These are phyloP conservation scores for Lacanobia wlatinum DNA, from an alignment of 2,888 invertebrate genomes.

Conservation along the genomic window DNA sequence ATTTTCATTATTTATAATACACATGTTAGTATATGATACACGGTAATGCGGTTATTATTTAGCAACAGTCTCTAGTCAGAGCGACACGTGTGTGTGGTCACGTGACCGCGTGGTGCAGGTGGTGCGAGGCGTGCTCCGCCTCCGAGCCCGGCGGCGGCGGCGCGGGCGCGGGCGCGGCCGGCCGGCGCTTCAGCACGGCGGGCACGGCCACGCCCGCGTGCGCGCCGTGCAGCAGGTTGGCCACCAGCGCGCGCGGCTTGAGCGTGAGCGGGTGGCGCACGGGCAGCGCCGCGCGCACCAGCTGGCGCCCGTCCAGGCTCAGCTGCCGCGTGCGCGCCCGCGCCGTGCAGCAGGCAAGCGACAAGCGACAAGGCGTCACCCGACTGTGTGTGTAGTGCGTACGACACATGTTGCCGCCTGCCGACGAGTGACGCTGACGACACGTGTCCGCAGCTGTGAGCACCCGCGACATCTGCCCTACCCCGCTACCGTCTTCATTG, in stretches of 20 bases:
- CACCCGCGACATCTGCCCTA: too few relatives aligned
- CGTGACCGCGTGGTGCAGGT: slow-evolving; percentile 85
- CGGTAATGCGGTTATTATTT: slow-evolving; percentile 66
- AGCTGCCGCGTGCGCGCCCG: slow-evolving; percentile 75
- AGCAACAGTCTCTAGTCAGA: too few relatives aligned
- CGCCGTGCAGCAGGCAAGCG: too few relatives aligned
- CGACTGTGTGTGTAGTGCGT: too few relatives aligned
- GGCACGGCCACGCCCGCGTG: slow-evolving; percentile 59
- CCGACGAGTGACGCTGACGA: too few relatives aligned
- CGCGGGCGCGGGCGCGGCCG: slow-evolving; percentile 42
- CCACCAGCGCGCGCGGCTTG: slow-evolving; percentile 78
- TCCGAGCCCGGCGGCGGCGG: slow-evolving; percentile 62
- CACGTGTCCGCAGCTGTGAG: too few relatives aligned
- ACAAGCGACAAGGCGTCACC: too few relatives aligned
- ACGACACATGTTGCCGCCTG: too few relatives aligned
- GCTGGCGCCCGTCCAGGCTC: slow-evolving; percentile 79
- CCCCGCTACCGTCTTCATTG: too few relatives aligned
- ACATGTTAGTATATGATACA: slow-evolving; percentile 85
- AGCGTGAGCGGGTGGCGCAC: slow-evolving; percentile 81
- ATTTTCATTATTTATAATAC: slow-evolving; percentile 72
- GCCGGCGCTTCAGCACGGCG: slow-evolving; percentile 39
- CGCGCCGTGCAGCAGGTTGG: slow-evolving; percentile 79
- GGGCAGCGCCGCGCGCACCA: slow-evolving; percentile 74
- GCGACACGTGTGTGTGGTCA: slow-evolving; percentile 73
- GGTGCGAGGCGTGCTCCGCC: slow-evolving; percentile 28